Percentiles rank a stretch among this genome's conserved stretches.
Evolutionary conservation across 2,113 vertebrate species (phyloP).

Genomic region (Echinops telfairi): DNA sequence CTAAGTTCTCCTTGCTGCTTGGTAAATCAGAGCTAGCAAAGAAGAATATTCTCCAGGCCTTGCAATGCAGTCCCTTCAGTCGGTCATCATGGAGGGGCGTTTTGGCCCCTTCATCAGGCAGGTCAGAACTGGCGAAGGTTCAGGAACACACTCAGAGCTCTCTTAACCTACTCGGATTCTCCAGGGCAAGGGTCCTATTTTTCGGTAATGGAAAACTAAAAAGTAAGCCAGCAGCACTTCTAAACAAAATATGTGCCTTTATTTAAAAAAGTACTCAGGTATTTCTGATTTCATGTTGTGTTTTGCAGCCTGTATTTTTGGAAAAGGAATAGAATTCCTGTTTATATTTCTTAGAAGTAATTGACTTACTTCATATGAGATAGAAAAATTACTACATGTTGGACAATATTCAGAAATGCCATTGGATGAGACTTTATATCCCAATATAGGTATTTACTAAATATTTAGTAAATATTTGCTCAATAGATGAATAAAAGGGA

Average conservation of each 20-base stretch:
- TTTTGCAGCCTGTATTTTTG: neutral
- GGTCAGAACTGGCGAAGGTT: neutral
- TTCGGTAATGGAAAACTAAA: constrained; percentile 15
- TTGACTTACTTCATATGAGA: neutral
- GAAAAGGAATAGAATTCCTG: neutral
- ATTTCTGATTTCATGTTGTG: neutral
- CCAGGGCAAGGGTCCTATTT: neutral
- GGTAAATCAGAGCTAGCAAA: neutral
- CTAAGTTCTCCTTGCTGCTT: neutral
- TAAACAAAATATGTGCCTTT: neutral
- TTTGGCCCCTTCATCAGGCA: neutral
- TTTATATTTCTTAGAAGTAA: neutral
- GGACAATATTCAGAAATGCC: neutral
- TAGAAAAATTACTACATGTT: neutral
- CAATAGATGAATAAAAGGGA: neutral
- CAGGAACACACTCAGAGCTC: neutral
- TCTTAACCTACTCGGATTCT: neutral
- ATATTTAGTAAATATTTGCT: constrained; percentile 2
- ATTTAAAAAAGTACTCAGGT: neutral
- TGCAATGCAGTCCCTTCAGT: neutral
- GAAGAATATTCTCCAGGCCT: neutral
- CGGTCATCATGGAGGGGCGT: neutral
- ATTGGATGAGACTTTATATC: neutral
- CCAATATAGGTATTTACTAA: neutral
- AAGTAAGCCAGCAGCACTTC: constrained; percentile 21